Evolutionary conservation across 2,797 vertebrate species (phyloP).

Genomic region (Balearica regulorum): DNA sequence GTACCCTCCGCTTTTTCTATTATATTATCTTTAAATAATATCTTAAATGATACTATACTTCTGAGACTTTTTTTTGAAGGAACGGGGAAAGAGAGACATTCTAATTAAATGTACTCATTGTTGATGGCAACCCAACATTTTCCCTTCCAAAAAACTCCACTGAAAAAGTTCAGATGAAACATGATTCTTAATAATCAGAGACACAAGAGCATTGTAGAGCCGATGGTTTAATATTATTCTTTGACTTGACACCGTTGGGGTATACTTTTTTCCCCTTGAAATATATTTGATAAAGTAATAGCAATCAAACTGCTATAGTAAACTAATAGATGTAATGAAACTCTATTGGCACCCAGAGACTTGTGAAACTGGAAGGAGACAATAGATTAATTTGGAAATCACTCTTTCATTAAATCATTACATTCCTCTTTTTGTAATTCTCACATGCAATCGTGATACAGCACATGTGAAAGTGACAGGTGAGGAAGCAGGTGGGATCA

Average conservation of each 20-base stretch:
- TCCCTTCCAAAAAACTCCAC: not conserved
- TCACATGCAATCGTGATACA: not conserved
- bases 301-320: constrained; percentile 50
- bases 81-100: not conserved
- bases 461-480: not conserved
- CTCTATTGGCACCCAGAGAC: constrained; percentile 24
- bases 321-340: constrained; percentile 61
- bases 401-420: constrained; percentile 23
- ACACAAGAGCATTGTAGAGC: constrained; percentile 21
- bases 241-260: constrained; percentile 14
- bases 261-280: constrained; percentile 31
- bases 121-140: not conserved
- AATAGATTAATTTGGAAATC: constrained; percentile 36
- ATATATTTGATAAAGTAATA: constrained; percentile 49
- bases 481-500: not conserved
- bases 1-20: not conserved
- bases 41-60: not conserved
- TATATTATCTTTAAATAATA: not conserved
- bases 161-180: constrained; percentile 53
- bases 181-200: constrained; percentile 59
- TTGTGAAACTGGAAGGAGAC: not conserved
- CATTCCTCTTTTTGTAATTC: not conserved
- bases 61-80: not conserved
- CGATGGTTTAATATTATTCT: constrained; percentile 40
- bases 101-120: constrained; percentile 29